Percentiles rank a stretch among this genome's conserved stretches.
Conservation (phyloP, 2,797 vertebrate species). For the Cuniculus paca region DNA sequence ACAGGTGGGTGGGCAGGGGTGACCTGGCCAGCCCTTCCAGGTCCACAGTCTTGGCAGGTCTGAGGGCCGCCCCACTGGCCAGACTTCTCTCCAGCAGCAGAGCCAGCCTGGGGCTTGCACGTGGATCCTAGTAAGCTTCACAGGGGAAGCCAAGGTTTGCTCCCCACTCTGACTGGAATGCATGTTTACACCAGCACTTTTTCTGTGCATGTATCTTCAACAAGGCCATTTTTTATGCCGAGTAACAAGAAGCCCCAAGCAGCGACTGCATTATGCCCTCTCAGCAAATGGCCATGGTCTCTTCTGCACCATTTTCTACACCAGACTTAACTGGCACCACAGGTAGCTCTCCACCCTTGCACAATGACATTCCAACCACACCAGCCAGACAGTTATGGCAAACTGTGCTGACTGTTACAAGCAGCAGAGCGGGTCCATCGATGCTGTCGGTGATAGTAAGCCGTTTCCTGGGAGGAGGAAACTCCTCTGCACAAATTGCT, state of each 20-base stretch:
- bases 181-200: conserved; percentile 86
- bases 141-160: conserved; percentile 48
- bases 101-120: conserved; percentile 63
- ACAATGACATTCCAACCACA: conserved; percentile 88
- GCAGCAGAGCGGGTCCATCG: conserved; percentile 63
- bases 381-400: conserved; percentile 86
- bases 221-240: conserved; percentile 72
- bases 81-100: conserved; percentile 33
- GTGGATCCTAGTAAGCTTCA: conserved; percentile 46
- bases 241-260: conserved; percentile 59
- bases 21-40: neutral
- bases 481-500: conserved; percentile 8
- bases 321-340: conserved; percentile 78
- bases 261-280: neutral
- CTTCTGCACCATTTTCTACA: conserved; percentile 71
- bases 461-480: conserved; percentile 71
- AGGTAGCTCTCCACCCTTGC: conserved; percentile 71
- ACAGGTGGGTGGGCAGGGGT: neutral
- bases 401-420: conserved; percentile 56
- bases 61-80: conserved; percentile 45
- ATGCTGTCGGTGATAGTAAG: conserved; percentile 70
- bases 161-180: conserved; percentile 80
- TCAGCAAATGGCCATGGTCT: conserved; percentile 53
- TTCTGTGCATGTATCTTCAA: conserved; percentile 80
- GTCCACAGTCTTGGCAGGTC: neutral